A percentile compares a stretch with the other conserved stretches of the same genome.
phyloP scores from a whole-genome alignment of 2,888 invertebrate species.

The Rhodophaea formosa region DNA sequence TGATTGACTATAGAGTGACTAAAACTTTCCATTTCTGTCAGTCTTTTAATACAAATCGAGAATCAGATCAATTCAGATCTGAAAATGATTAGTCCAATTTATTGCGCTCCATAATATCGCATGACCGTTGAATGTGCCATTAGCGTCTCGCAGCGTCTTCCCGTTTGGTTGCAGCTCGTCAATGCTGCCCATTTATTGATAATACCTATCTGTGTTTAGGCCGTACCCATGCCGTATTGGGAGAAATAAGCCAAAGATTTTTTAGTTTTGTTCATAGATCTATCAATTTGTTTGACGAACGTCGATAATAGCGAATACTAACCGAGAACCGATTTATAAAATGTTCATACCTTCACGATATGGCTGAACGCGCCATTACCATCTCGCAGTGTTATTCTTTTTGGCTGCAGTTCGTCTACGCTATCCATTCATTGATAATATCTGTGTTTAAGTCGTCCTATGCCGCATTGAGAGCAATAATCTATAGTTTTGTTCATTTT shows the following conservation, averaged over 20 bases:
- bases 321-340: no score
- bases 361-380: slow-evolving; percentile 11
- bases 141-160: slow-evolving; percentile 5
- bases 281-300: no score
- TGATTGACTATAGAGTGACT: no score
- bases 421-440: slow-evolving; percentile 13
- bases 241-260: background rate
- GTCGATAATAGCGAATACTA: no score
- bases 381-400: background rate
- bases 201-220: slow-evolving; percentile 4
- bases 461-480: background rate
- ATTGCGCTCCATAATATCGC: background rate
- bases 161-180: slow-evolving; percentile 2
- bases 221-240: background rate
- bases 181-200: slow-evolving; percentile 13
- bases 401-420: slow-evolving; percentile 2
- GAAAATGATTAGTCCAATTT: no score
- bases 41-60: no score
- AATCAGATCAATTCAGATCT: no score
- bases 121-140: slow-evolving; percentile 1
- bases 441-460: background rate
- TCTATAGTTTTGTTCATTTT: background rate
- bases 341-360: no score
- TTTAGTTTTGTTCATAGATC: background rate
- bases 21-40: no score